Base-by-base conservation (phyloP, 1,140 invertebrate genomes). In the Mizuhopecten yessoensis region DNA sequence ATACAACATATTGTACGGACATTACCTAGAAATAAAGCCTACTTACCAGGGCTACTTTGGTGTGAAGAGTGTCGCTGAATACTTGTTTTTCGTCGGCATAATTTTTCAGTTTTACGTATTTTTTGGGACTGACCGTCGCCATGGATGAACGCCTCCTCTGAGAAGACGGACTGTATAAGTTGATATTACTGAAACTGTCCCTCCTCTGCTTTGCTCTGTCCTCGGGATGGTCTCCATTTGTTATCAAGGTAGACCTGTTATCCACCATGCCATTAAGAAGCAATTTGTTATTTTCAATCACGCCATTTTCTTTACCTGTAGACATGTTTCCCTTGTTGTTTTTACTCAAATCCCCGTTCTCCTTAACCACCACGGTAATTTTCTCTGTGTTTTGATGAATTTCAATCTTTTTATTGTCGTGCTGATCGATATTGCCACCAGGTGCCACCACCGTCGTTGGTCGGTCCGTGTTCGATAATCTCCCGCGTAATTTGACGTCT, bases 41-140 rank as follows among this genome's bases (percentile, higher is more conserved):
- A 88, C 94, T 91, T 92, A 96, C 95, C 95, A 94, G 94, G 5
- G 93, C 91, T 33, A 88, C 86, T 89, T 96, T 95, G 34, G 88
- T 91, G 88, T 96, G 95, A 34, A 96, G 91, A 7, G 93, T 94
- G 88, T 96, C 95, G 13, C 90, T 92, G 57, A 93, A 90, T 9
- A 93, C 91, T 33, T 93, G 92, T 90, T 92, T 92, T 34, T 95
- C 94, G 39, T 95, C 94, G 10, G 94, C 92, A 0, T 95, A 90
- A 88, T 95, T 93, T 45, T 91, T 93, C 34, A 96, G 90, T 92
- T 95, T 95, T 34, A 94, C 93, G 89, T 94, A 95, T 87, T 93
- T 94, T 89, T 94, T 95, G 33, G 94, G 92, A 75, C 91, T 92
- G 86, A 91, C 89, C 0, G 91, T 33, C 29, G 87, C 87, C 92